These are phyloP conservation scores for Lycaena phlaeas DNA, from an alignment of 2,888 invertebrate species.

Conservation along the genomic window DNA sequence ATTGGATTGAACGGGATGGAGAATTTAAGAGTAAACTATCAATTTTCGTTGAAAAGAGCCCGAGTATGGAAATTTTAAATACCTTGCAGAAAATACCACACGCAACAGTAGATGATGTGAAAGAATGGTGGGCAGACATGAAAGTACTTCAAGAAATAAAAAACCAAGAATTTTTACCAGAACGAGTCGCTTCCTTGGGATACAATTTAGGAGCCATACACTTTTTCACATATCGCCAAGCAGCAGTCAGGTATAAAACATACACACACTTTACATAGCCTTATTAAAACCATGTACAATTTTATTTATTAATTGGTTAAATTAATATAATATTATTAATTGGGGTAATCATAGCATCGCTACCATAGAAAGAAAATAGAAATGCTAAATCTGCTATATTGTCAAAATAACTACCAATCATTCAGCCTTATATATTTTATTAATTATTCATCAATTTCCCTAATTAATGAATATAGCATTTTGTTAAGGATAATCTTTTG, in stretches of 20 bases:
- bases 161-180: constrained; percentile 73
- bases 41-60: constrained; percentile 60
- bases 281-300: no score
- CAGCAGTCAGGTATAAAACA: constrained; percentile 77
- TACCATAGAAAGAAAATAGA: no score
- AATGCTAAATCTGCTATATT: no score
- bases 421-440: no score
- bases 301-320: no score
- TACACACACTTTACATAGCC: no score
- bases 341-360: no score
- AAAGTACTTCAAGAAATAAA: constrained; percentile 61
- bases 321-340: no score
- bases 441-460: no score
- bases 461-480: no score
- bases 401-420: no score
- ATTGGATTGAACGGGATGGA: constrained; percentile 71
- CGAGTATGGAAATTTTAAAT: constrained; percentile 44
- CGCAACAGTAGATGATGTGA: constrained; percentile 58
- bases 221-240: constrained; percentile 84
- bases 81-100: constrained; percentile 68
- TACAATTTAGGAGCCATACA: constrained; percentile 89
- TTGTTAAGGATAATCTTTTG: no score
- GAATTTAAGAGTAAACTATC: constrained; percentile 74
- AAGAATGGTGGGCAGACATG: constrained; percentile 71
- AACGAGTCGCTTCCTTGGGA: constrained; percentile 77